A percentile compares a stretch with the other conserved stretches of the same genome.
Conservation (phyloP, 2,797 vertebrate genomes). For the Orientallactaga sibirica region DNA sequence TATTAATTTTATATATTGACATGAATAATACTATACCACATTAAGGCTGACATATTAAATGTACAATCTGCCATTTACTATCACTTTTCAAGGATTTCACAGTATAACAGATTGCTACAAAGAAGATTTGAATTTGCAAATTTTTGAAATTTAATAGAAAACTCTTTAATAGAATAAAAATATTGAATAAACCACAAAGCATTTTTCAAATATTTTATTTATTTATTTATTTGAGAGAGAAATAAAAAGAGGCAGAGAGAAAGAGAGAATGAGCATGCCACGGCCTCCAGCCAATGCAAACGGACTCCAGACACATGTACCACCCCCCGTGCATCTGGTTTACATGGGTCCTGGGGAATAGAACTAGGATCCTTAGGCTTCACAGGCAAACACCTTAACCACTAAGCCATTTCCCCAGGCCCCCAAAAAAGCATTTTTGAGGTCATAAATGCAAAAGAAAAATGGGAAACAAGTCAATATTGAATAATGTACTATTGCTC, state of each 20-base stretch:
- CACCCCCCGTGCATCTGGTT: too few species aligned
- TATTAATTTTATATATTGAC: neutral
- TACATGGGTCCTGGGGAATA: too few species aligned
- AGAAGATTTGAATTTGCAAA: neutral
- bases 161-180: neutral
- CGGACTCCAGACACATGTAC: too few species aligned
- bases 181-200: neutral
- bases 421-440: neutral
- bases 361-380: too few species aligned
- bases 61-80: neutral
- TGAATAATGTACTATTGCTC: neutral
- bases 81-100: neutral
- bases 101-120: neutral
- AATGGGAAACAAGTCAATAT: neutral
- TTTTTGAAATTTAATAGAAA: neutral
- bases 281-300: too few species aligned
- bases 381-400: too few species aligned
- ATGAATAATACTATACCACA: neutral
- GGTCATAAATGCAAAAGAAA: neutral
- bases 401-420: too few species aligned
- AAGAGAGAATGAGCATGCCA: too few species aligned
- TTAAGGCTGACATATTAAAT: neutral
- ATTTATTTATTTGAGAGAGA: neutral
- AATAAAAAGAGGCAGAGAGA: too few species aligned
- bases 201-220: neutral